Percentiles rank a stretch among this genome's conserved stretches.
Conservation (phyloP, 2,888 invertebrate species). For the Esperia sulphurella region DNA sequence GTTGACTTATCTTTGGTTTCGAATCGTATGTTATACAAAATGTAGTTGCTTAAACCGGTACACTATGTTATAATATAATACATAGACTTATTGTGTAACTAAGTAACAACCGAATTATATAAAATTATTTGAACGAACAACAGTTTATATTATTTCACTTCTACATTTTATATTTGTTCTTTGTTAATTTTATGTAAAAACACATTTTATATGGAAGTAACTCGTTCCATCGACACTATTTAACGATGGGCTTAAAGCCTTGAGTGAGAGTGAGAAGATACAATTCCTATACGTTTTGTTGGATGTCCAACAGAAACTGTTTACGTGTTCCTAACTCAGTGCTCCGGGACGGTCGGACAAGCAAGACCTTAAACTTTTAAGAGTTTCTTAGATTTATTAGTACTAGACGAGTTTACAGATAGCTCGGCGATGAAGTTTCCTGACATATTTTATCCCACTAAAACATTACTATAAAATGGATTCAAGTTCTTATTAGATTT, state of each 20-base stretch:
- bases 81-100: too few species aligned
- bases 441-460: background rate
- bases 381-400: conserved; percentile 12
- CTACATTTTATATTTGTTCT: too few species aligned
- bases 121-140: too few species aligned
- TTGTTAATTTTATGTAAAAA: too few species aligned
- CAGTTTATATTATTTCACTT: too few species aligned
- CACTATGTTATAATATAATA: too few species aligned
- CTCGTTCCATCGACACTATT: conserved; percentile 17
- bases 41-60: too few species aligned
- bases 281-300: conserved; percentile 33
- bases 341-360: conserved; percentile 17
- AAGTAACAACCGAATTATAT: too few species aligned
- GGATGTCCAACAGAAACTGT: conserved; percentile 25
- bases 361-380: conserved; percentile 10
- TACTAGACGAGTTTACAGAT: background rate
- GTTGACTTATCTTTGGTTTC: too few species aligned
- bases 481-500: too few species aligned
- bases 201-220: conserved; percentile 3
- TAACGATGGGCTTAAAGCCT: conserved; percentile 25
- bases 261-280: conserved; percentile 20
- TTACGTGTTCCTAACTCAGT: conserved; percentile 21
- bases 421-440: background rate
- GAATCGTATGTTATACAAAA: too few species aligned
- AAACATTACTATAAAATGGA: too few species aligned